Percentiles rank a stretch among this genome's conserved stretches.
Evolutionary conservation across 2,113 vertebrate genomes (phyloP).

Genomic region (Cheilinus undulatus): DNA sequence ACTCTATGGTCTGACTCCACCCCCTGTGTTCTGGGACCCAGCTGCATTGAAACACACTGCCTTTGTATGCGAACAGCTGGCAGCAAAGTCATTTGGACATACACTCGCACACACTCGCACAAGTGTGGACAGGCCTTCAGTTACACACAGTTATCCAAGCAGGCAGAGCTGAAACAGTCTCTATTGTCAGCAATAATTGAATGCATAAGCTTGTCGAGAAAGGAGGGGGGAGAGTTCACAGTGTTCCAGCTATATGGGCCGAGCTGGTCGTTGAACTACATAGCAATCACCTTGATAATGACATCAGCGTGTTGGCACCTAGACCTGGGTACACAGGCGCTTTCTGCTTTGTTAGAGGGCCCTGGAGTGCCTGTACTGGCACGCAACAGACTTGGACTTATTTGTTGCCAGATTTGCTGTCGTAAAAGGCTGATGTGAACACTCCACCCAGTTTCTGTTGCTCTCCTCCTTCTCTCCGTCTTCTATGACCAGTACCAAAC

Average conservation of each 20-base stretch:
- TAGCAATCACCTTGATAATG: conserved; percentile 50
- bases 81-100: conserved; percentile 71
- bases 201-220: conserved; percentile 49
- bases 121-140: conserved; percentile 20
- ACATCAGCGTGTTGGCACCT: conserved; percentile 64
- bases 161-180: conserved; percentile 57
- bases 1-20: conserved; percentile 29
- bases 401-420: conserved; percentile 41
- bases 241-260: conserved; percentile 37
- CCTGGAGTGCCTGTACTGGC: conserved; percentile 38
- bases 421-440: conserved; percentile 35
- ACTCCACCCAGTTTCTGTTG: conserved; percentile 45
- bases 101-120: conserved; percentile 35
- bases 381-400: conserved; percentile 27
- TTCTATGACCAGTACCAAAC: conserved; percentile 48
- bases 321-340: background rate
- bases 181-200: conserved; percentile 75
- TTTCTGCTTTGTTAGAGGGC: conserved; percentile 27
- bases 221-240: conserved; percentile 24
- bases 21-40: conserved; percentile 44
- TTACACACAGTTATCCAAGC: conserved; percentile 43
- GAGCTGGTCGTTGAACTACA: conserved; percentile 9
- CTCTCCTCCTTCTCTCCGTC: conserved; percentile 18
- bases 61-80: conserved; percentile 81
- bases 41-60: conserved; percentile 67